phyloP scores from a whole-genome alignment of 2,888 invertebrate genomes.

The Candidula unifasciata region DNA sequence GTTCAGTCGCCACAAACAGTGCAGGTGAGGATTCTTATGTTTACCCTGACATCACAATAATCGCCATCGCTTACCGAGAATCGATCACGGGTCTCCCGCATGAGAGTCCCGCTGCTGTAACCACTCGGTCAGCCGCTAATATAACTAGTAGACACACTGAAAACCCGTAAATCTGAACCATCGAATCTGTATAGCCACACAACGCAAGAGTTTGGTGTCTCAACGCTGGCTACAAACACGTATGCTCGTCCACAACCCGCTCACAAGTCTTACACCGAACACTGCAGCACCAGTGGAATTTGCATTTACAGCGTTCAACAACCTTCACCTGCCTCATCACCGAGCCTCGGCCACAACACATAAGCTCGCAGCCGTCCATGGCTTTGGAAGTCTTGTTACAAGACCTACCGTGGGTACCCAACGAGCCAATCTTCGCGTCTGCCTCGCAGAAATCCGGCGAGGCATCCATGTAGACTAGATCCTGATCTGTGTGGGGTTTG shows the following conservation, averaged over 20 bases:
- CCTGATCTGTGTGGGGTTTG: constrained; percentile 91
- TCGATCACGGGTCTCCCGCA: no score
- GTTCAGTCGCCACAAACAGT: no score
- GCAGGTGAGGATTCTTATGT: no score
- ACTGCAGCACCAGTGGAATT: constrained; percentile 97
- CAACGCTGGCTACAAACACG: constrained; percentile 80
- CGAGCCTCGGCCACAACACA: constrained; percentile 96
- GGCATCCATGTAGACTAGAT: constrained; percentile 94
- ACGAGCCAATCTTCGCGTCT: constrained; percentile 82
- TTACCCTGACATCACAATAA: no score
- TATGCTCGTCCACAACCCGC: constrained; percentile 86
- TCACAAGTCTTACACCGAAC: constrained; percentile 94
- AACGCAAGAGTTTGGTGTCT: no score
- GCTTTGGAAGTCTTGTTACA: constrained; percentile 86
- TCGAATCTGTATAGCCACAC: no score
- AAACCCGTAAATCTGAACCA: no score
- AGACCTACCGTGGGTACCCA: constrained; percentile 81
- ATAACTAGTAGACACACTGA: no score
- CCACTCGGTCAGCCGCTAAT: no score
- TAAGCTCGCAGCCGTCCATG: constrained; percentile 90
- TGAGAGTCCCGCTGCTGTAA: no score
- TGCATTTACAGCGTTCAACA: constrained; percentile 91
- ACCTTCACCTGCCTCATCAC: constrained; percentile 86
- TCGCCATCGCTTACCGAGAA: no score
- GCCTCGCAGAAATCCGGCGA: constrained; percentile 94